Percentiles rank a stretch among this genome's conserved stretches.
These are phyloP conservation scores for Siniperca knerii DNA, from an alignment of 2,113 vertebrate genomes.

Conservation along the genomic window DNA sequence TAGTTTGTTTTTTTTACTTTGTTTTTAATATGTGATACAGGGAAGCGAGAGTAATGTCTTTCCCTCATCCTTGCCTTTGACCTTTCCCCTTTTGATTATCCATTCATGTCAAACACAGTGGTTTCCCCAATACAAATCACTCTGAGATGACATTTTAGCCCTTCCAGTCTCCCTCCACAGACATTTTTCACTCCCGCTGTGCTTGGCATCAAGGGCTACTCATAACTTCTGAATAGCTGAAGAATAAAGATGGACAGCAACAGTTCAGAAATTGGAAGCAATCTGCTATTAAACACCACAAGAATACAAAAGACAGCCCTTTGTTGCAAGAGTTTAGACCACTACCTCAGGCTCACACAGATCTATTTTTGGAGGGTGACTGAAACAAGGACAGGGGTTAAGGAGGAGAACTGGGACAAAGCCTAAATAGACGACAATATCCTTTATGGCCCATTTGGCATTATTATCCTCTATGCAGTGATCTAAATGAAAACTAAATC, in stretches of 20 bases:
- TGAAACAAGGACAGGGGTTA: conserved; percentile 11
- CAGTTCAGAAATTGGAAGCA: not conserved
- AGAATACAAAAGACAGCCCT: not conserved
- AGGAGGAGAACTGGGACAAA: not conserved
- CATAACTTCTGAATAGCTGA: not conserved
- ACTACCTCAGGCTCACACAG: not conserved
- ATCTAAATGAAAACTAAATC: not conserved
- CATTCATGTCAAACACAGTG: conserved; percentile 8
- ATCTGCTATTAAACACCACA: not conserved
- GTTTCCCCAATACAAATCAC: not conserved
- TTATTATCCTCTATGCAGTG: not conserved
- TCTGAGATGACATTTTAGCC: not conserved
- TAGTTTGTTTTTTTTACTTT: not conserved
- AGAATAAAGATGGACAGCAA: not conserved
- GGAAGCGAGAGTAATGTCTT: not conserved
- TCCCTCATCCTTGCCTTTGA: not conserved
- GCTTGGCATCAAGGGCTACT: not conserved
- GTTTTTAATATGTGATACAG: not conserved
- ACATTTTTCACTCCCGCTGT: not conserved
- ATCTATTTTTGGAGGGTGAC: conserved; percentile 27
- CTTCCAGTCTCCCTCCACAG: too few species aligned
- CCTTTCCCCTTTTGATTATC: conserved; percentile 12
- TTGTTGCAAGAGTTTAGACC: not conserved
- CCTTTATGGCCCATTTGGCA: not conserved
- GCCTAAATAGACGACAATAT: not conserved